phyloP scores from a whole-genome alignment of 2,113 vertebrate genomes.

The Silurus asotus region DNA sequence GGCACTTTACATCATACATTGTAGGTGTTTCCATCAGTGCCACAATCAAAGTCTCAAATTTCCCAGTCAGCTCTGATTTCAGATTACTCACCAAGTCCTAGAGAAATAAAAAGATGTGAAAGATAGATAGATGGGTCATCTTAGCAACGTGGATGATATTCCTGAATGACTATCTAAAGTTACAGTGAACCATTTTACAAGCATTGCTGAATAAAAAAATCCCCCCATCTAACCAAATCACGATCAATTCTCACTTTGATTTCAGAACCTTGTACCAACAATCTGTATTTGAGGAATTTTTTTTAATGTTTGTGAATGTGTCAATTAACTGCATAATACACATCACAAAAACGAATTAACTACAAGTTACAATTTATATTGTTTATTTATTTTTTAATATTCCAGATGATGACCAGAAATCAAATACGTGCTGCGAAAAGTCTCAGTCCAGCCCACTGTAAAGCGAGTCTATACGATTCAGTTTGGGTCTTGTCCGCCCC shows the following conservation, averaged over 20 bases:
- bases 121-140: background rate
- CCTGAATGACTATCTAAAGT: background rate
- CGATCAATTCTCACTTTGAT: background rate
- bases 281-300: background rate
- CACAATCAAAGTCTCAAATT: conserved; percentile 87
- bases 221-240: background rate
- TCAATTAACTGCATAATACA: background rate
- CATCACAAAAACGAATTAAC: background rate
- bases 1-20: conserved; percentile 80
- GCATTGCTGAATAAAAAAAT: background rate
- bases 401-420: background rate
- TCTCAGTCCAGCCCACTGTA: too few relatives aligned
- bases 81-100: conserved; percentile 88
- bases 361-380: background rate
- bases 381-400: background rate
- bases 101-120: background rate
- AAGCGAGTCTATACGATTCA: too few relatives aligned
- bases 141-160: too few relatives aligned
- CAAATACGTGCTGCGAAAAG: background rate
- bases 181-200: background rate
- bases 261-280: too few relatives aligned
- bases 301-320: background rate
- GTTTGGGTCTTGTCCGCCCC: too few relatives aligned
- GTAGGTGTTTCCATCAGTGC: conserved; percentile 80
- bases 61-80: conserved; percentile 90